Percentiles rank a stretch among this genome's conserved stretches.
These are phyloP conservation scores for Spilogale gracilis DNA, from an alignment of 2,113 vertebrate species.

Conservation along the genomic window DNA sequence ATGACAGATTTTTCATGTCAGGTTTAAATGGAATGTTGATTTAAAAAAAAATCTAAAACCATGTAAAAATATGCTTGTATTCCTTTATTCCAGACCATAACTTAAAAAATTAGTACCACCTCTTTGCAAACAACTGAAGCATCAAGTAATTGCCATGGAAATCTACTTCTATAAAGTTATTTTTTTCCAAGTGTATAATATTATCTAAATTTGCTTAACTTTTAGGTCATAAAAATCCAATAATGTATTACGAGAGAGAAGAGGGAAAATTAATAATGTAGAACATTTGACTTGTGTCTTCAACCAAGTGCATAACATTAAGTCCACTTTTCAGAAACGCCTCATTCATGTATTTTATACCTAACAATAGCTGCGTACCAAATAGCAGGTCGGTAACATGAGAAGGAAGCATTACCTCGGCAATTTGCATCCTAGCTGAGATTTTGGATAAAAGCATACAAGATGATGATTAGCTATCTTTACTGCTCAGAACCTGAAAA, in stretches of 20 bases:
- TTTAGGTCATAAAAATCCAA: constrained; percentile 42
- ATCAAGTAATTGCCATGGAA: constrained; percentile 1
- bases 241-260: neutral
- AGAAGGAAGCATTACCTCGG: neutral
- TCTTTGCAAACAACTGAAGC: neutral
- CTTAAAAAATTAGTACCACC: neutral
- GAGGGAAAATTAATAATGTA: neutral
- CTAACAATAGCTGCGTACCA: constrained; percentile 39
- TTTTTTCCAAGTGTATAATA: neutral
- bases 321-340: constrained; percentile 22
- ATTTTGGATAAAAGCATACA: constrained; percentile 64
- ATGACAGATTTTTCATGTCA: constrained; percentile 41
- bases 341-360: neutral
- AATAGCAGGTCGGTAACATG: constrained; percentile 10
- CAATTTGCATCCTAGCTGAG: constrained; percentile 10
- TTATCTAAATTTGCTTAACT: constrained; percentile 41
- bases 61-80: constrained; percentile 6
- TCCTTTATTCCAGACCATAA: constrained; percentile 66
- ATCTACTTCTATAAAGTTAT: neutral
- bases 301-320: constrained; percentile 20
- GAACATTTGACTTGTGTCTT: constrained; percentile 54
- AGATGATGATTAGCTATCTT: constrained; percentile 63
- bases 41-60: neutral
- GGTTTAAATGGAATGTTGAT: neutral
- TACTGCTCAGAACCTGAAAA: constrained; percentile 77